Evolutionary conservation across 2,113 vertebrate species (phyloP).

Genomic region (Probosciger aterrimus): DNA sequence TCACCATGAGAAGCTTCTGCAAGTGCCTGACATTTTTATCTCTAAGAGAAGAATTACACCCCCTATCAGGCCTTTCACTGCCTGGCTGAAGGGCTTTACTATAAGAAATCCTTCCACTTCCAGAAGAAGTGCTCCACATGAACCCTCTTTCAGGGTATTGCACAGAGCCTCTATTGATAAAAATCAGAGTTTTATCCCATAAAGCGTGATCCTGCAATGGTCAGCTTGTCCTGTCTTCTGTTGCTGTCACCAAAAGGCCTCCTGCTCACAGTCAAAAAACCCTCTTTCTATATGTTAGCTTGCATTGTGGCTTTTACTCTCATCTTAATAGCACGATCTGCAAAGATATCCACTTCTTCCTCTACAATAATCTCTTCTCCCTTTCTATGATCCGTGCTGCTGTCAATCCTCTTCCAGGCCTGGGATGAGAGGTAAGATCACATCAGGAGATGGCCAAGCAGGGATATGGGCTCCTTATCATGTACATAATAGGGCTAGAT

Average conservation of each 20-base stretch:
- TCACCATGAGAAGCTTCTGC: background rate
- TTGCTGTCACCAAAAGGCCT: background rate
- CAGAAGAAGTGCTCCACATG: background rate
- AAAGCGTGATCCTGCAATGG: background rate
- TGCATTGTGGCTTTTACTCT: background rate
- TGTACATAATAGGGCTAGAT: accelerated
- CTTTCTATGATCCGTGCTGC: background rate
- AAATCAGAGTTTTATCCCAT: background rate
- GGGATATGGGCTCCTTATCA: background rate
- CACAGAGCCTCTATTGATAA: background rate
- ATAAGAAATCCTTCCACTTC: background rate
- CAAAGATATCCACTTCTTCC: background rate
- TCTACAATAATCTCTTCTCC: background rate
- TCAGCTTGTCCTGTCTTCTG: background rate
- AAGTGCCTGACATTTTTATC: background rate
- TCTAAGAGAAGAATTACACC: background rate
- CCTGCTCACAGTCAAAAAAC: background rate
- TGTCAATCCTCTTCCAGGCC: background rate
- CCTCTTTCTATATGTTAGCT: background rate
- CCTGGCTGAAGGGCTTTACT: background rate
- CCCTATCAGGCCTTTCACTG: background rate
- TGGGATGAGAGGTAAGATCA: background rate
- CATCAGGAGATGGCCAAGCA: background rate
- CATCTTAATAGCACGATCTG: background rate
- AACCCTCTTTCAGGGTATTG: background rate